Conservation (phyloP, 2,113 vertebrate species). For the Copsychus sechellarum region DNA sequence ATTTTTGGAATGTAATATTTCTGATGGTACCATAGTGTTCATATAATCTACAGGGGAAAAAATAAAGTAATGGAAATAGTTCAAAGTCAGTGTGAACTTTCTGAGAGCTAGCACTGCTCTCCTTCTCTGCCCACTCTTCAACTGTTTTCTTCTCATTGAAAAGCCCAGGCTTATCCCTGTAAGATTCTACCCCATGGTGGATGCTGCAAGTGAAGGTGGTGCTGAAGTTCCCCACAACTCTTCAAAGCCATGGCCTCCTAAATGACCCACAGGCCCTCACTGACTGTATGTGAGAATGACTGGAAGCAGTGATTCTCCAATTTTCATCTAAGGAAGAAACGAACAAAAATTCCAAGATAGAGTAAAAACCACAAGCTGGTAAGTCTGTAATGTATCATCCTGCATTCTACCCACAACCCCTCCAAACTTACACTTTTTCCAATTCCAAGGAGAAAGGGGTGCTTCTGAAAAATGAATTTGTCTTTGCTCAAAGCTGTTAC, state of each 20-base stretch:
- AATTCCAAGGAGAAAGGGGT: background rate
- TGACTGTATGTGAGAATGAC: background rate
- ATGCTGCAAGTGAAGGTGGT: background rate
- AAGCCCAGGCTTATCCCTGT: background rate
- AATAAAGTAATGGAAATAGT: background rate
- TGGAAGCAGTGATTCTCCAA: background rate
- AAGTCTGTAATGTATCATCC: background rate
- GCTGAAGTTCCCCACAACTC: background rate
- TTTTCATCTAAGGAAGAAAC: background rate
- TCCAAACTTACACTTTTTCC: background rate
- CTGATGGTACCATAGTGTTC: background rate
- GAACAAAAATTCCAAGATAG: background rate
- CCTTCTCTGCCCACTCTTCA: background rate
- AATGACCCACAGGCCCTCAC: background rate
- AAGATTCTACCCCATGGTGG: background rate
- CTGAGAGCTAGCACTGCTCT: background rate
- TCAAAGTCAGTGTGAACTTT: background rate
- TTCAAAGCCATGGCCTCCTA: background rate
- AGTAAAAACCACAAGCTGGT: background rate
- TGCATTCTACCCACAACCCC: background rate
- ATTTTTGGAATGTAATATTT: background rate
- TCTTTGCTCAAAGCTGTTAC: background rate
- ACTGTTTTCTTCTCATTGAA: background rate
- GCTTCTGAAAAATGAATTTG: background rate
- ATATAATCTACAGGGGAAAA: background rate